These are phyloP conservation scores for Cyprinodon diabolis DNA, from an alignment of 2,797 vertebrate species.

Conservation along the genomic window DNA sequence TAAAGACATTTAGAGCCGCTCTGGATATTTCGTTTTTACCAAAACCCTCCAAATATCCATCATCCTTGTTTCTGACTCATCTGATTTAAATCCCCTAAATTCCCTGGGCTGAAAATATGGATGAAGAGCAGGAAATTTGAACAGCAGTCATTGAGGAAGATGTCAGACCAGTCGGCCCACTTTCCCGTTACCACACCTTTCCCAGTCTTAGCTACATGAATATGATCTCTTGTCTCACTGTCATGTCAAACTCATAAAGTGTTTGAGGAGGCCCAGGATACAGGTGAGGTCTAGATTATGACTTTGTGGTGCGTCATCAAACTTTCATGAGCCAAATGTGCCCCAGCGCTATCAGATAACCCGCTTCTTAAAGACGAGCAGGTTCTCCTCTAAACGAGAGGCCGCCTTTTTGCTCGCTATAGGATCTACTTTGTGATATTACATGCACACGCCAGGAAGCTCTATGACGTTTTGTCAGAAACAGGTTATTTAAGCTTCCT, in stretches of 20 bases:
- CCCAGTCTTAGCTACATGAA: constrained; percentile 53
- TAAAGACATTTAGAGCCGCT: neutral
- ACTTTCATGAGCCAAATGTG: constrained; percentile 39
- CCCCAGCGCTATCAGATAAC: constrained; percentile 40
- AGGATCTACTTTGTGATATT: constrained; percentile 23
- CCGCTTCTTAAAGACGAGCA: neutral
- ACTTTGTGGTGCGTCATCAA: constrained; percentile 14
- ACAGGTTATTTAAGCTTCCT: constrained; percentile 17
- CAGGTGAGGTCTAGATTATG: constrained; percentile 15
- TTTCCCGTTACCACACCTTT: constrained; percentile 53
- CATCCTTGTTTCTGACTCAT: neutral
- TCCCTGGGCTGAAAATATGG: constrained; percentile 1
- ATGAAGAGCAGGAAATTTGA: constrained; percentile 25
- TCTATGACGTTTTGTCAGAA: neutral
- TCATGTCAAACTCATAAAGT: constrained; percentile 15
- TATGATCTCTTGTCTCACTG: constrained; percentile 55
- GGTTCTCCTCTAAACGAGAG: constrained; percentile 18
- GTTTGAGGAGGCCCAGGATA: neutral
- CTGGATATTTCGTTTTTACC: neutral
- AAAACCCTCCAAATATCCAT: neutral
- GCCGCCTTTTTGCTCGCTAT: constrained; percentile 28
- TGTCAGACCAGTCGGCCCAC: constrained; percentile 66
- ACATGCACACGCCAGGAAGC: constrained; percentile 32
- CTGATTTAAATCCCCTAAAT: neutral
- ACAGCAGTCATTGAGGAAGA: constrained; percentile 19